These are phyloP conservation scores for Apotomis capreana DNA, from an alignment of 2,888 invertebrate genomes.

Conservation along the genomic window DNA sequence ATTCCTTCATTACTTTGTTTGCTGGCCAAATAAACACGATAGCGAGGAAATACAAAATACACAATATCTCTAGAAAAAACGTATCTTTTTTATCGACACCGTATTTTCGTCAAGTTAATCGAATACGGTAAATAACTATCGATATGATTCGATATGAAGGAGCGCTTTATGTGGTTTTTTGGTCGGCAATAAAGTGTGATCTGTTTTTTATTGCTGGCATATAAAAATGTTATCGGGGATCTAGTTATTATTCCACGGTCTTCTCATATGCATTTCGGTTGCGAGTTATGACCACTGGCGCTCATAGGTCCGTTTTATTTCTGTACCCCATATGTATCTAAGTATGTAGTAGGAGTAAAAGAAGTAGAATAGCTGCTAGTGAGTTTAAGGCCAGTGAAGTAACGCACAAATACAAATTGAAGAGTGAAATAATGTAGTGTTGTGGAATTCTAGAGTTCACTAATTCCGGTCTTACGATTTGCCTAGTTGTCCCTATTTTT, in stretches of 20 bases:
- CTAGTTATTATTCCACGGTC: conserved; percentile 8
- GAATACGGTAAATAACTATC: conserved; percentile 71
- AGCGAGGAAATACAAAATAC: conserved; percentile 66
- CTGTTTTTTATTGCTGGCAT: conserved; percentile 31
- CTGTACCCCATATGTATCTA: too few relatives aligned
- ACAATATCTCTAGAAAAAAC: conserved; percentile 72
- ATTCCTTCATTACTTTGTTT: conserved; percentile 75
- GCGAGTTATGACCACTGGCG: not conserved
- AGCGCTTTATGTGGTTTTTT: conserved; percentile 59
- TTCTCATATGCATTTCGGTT: conserved; percentile 6
- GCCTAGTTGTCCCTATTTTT: too few relatives aligned
- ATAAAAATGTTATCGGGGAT: conserved; percentile 23
- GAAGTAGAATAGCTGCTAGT: too few relatives aligned
- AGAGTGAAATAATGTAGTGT: too few relatives aligned
- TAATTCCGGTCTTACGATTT: too few relatives aligned
- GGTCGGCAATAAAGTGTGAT: conserved; percentile 54
- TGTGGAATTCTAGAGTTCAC: too few relatives aligned
- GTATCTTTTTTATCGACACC: conserved; percentile 65
- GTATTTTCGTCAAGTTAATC: conserved; percentile 73
- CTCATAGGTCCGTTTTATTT: too few relatives aligned
- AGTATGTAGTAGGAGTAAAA: too few relatives aligned
- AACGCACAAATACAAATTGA: too few relatives aligned
- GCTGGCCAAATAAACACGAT: conserved; percentile 72
- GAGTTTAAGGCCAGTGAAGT: too few relatives aligned
- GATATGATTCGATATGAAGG: conserved; percentile 66